Conservation (phyloP, 2,797 vertebrate species). For the Melanitta fusca region DNA sequence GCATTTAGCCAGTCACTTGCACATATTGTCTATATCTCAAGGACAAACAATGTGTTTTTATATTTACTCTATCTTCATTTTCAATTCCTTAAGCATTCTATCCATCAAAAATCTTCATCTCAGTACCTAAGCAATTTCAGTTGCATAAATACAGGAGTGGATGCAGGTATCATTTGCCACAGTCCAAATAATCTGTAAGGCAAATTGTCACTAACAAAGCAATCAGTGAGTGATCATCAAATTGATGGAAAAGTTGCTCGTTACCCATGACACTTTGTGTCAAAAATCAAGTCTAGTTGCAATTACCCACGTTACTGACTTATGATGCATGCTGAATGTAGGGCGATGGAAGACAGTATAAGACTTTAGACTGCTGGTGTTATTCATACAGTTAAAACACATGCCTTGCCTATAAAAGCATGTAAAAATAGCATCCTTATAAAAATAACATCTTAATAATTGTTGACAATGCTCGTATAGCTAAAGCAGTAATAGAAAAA, state of each 20-base stretch:
- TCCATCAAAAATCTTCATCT: background rate
- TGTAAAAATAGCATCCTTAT: background rate
- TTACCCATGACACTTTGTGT: background rate
- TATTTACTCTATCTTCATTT: background rate
- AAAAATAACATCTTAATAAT: background rate
- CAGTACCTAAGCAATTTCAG: constrained; percentile 4
- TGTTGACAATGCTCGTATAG: background rate
- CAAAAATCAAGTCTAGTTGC: background rate
- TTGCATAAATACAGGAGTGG: constrained; percentile 20
- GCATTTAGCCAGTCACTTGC: background rate
- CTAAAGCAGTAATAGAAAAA: background rate
- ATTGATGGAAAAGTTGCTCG: background rate
- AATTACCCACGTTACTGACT: constrained; percentile 23
- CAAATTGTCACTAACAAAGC: constrained; percentile 40
- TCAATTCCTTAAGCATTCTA: constrained; percentile 34
- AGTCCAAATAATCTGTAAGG: background rate
- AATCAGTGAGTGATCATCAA: constrained; percentile 27
- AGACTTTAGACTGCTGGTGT: background rate
- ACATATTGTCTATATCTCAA: constrained; percentile 4
- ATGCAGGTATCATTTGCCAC: background rate
- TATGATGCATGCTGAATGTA: background rate
- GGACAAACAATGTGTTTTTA: constrained; percentile 33
- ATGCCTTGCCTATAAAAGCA: background rate
- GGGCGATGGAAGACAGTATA: background rate
- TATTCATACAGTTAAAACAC: background rate